phyloP scores from a whole-genome alignment of 1,140 invertebrate genomes.

The Drosophila funebris region DNA sequence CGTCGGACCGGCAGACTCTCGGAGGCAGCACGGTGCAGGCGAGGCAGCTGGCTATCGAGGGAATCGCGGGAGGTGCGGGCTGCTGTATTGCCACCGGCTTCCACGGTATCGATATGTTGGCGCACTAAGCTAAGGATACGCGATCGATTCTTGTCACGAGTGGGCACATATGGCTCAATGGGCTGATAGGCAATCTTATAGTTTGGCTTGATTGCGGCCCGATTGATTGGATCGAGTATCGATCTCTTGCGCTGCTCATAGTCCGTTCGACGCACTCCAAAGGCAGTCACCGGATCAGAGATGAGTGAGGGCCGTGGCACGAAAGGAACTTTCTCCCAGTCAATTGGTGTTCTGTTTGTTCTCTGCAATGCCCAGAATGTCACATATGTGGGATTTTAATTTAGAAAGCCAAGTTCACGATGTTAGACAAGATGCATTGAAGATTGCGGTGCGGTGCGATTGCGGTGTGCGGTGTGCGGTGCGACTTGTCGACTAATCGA shows the following conservation, averaged over 20 bases:
- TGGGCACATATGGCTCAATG: constrained; percentile 87
- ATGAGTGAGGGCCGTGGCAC: constrained; percentile 92
- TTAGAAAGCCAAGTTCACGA: constrained; percentile 50
- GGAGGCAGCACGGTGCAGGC: constrained; percentile 85
- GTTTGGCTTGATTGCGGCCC: constrained; percentile 84
- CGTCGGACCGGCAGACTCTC: constrained; percentile 72
- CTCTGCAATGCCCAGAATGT: constrained; percentile 87
- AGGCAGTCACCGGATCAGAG: constrained; percentile 91
- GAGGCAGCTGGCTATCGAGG: constrained; percentile 86
- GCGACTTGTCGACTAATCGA: constrained; percentile 13
- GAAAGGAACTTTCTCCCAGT: constrained; percentile 93
- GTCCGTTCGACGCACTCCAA: constrained; percentile 86
- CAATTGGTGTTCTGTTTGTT: constrained; percentile 85
- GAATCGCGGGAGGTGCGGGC: constrained; percentile 85
- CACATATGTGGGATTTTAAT: constrained; percentile 68
- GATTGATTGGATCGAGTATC: constrained; percentile 79
- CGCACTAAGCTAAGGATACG: constrained; percentile 85
- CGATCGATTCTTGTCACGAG: constrained; percentile 86
- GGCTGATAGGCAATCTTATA: constrained; percentile 85
- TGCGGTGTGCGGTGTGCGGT: constrained; percentile 4
- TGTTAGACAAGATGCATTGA: constrained; percentile 33
- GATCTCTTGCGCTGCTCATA: constrained; percentile 63
- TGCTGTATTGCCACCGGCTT: constrained; percentile 84
- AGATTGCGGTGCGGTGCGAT: constrained; percentile 21
- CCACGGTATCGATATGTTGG: constrained; percentile 85